Base-by-base conservation (phyloP, 2,888 invertebrate genomes). In the Clitarchus hookeri region DNA sequence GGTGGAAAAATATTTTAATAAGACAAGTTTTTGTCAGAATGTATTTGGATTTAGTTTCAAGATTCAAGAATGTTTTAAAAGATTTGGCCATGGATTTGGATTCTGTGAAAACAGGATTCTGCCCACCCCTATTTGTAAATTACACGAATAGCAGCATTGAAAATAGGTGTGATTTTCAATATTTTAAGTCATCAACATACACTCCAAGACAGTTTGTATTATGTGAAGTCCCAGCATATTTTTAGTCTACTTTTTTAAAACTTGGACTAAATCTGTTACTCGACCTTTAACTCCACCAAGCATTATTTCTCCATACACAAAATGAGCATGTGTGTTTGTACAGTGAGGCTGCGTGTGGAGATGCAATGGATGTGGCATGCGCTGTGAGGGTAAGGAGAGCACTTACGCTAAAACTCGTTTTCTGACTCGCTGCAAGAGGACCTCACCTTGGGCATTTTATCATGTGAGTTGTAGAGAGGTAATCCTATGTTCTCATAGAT, bases 331-430 rank as follows among this genome's bases (percentile, higher is more conserved):
- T 19, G n/a, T 65, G 53, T 19, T 19, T 12, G 65, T n/a, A 2
- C 65, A 65, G 16, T n/a, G 23, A 65, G 16, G 65, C 65, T 23
- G 65, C 16, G 65, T 23, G n/a, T 1, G 65, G 65, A 23, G n/a
- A 36, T 36, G 36, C 65, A 23, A 65, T 16, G n/a, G 19, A 8
- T 23, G 65, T 16, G n/a, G 65, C n/a, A 23, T 65, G 65, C 8
- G 8, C 65, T 65, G 65, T 23, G 8, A 65, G 11, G 8, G 65
- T 65, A n/a, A 65, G 65, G 65, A 65, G 65, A 65, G 65, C 65
- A 65, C 65, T 65, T 65, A 65, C 65, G 23, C 65, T 65, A 65
- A 8, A 65, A 86, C 86, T 87, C 87, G 85, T 87, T 87, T 85
- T 87, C 87, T 65, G 85, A 86, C 54, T 84, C 83, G 85, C 84